Evolutionary conservation across 2,888 invertebrate genomes (phyloP).

Genomic region (Sepioteuthis lessoniana): DNA sequence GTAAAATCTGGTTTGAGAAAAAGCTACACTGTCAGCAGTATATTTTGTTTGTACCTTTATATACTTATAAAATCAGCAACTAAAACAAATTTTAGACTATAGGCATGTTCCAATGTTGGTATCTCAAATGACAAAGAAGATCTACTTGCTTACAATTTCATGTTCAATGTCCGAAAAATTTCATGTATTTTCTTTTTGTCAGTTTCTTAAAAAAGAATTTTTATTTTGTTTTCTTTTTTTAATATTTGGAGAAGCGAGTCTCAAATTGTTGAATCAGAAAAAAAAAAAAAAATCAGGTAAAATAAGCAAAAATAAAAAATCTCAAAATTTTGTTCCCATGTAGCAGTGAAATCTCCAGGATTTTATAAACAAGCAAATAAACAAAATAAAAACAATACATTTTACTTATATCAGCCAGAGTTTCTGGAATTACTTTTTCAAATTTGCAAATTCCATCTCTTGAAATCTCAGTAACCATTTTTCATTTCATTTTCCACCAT

Average conservation of each 20-base stretch:
- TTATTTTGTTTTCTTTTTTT: neutral
- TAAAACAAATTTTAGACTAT: too few relatives aligned
- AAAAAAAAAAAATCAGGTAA: neutral
- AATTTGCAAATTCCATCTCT: neutral
- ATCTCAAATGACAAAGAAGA: neutral
- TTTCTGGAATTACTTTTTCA: neutral
- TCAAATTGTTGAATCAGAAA: neutral
- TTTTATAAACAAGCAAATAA: slow-evolving; percentile 1
- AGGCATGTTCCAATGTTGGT: too few relatives aligned
- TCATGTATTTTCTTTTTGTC: neutral
- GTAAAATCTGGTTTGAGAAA: too few relatives aligned
- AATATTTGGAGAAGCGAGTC: neutral
- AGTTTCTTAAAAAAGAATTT: neutral
- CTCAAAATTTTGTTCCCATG: neutral
- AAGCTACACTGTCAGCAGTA: too few relatives aligned
- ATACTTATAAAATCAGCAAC: too few relatives aligned
- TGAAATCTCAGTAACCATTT: too few relatives aligned
- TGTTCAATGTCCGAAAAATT: neutral
- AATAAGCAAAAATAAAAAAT: neutral
- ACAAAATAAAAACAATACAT: too few relatives aligned
- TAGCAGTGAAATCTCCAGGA: neutral
- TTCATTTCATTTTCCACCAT: too few relatives aligned
- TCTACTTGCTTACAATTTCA: too few relatives aligned
- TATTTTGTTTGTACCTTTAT: too few relatives aligned
- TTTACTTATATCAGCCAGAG: neutral